phyloP scores from a whole-genome alignment of 1,140 invertebrate species.

The Chlorops oryzae region DNA sequence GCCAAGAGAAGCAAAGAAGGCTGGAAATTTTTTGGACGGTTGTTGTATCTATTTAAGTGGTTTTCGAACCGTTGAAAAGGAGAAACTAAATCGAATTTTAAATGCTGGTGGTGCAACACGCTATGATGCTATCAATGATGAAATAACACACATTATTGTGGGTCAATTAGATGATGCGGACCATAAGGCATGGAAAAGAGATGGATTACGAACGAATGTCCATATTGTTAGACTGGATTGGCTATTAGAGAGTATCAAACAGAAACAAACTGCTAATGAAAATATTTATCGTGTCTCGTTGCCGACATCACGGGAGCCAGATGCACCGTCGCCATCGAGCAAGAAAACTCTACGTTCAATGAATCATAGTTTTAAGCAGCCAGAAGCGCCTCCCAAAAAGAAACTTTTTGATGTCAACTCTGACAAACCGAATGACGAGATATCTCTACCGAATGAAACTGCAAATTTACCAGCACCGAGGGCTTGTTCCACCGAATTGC shows the following conservation, averaged over 20 bases:
- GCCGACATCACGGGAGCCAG: slow-evolving; percentile 26
- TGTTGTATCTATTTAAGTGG: slow-evolving; percentile 68
- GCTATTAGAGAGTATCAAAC: slow-evolving; percentile 66
- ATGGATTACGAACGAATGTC: slow-evolving; percentile 39
- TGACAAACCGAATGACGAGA: background rate
- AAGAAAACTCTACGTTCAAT: slow-evolving; percentile 49
- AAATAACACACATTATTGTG: slow-evolving; percentile 74
- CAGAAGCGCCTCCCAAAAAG: slow-evolving; percentile 30
- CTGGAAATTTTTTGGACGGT: slow-evolving; percentile 75
- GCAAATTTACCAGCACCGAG: background rate
- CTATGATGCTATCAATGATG: slow-evolving; percentile 66
- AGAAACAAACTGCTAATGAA: slow-evolving; percentile 56
- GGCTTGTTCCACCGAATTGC: slow-evolving; percentile 5
- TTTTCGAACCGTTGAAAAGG: slow-evolving; percentile 57
- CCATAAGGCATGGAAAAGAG: slow-evolving; percentile 31
- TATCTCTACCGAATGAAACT: background rate
- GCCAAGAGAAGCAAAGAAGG: slow-evolving; percentile 60
- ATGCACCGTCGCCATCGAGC: slow-evolving; percentile 57
- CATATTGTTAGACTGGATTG: slow-evolving; percentile 64
- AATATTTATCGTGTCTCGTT: slow-evolving; percentile 46
- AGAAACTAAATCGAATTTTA: slow-evolving; percentile 71
- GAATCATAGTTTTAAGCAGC: slow-evolving; percentile 46
- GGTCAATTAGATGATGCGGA: slow-evolving; percentile 52
- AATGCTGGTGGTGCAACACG: slow-evolving; percentile 75
- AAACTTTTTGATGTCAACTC: slow-evolving; percentile 24